Conservation (phyloP, 2,113 vertebrate genomes). For the Siphamia tubifer region DNA sequence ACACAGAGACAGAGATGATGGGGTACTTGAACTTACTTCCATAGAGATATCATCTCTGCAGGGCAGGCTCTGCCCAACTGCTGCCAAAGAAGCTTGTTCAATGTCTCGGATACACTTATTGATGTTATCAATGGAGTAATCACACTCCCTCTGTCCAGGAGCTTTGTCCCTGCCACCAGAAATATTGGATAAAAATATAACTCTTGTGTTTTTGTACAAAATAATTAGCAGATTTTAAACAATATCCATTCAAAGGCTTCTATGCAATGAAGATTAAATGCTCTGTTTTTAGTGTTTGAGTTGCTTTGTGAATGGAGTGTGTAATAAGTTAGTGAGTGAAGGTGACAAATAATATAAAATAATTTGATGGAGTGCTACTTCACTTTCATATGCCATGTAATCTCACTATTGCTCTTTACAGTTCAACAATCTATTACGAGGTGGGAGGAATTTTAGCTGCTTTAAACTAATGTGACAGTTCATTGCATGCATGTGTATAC, state of each 20-base stretch:
- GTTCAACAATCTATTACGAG: constrained; percentile 20
- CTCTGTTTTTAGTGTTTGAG: too few species aligned
- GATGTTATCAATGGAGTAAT: constrained; percentile 95
- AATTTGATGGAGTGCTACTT: too few species aligned
- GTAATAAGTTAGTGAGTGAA: too few species aligned
- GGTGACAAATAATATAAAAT: too few species aligned
- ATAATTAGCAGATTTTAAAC: not conserved
- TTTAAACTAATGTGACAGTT: constrained; percentile 27
- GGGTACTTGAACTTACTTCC: constrained; percentile 57
- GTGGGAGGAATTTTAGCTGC: not conserved
- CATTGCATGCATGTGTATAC: too few species aligned
- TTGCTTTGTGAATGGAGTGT: too few species aligned
- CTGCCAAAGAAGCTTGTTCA: constrained; percentile 93
- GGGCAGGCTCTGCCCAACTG: constrained; percentile 92
- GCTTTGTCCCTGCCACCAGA: constrained; percentile 90
- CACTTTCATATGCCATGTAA: not conserved
- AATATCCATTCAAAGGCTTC: not conserved
- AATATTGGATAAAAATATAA: not conserved
- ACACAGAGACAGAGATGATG: constrained; percentile 36
- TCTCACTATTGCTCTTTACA: constrained; percentile 17
- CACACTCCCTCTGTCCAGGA: constrained; percentile 95
- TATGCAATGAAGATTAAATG: too few species aligned
- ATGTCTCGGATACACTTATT: constrained; percentile 97
- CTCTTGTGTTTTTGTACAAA: not conserved
- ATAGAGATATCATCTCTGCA: constrained; percentile 95